These are phyloP conservation scores for Therioaphis trifolii DNA, from an alignment of 2,888 invertebrate species.

Conservation along the genomic window DNA sequence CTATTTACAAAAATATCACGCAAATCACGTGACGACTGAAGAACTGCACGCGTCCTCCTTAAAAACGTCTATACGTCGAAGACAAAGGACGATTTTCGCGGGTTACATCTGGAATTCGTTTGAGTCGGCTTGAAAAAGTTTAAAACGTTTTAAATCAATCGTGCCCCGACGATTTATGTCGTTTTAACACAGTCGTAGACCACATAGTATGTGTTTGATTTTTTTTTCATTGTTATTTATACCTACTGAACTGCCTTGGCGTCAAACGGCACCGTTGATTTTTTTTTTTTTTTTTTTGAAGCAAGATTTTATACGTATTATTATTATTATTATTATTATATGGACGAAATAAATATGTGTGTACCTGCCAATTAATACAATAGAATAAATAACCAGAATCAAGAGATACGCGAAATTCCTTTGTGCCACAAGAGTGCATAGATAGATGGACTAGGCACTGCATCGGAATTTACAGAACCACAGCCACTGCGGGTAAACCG, in stretches of 20 bases:
- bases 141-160: constrained; percentile 11
- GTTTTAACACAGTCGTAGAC: neutral
- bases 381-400: neutral
- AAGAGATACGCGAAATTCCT: constrained; percentile 7
- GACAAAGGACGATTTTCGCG: constrained; percentile 29
- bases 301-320: neutral
- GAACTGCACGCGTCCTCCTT: neutral
- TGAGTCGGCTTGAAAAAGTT: neutral
- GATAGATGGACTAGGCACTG: too few species aligned
- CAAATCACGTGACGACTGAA: neutral
- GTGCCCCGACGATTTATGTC: neutral
- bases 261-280: too few species aligned
- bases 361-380: neutral
- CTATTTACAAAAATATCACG: neutral
- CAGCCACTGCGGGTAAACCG: neutral
- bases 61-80: constrained; percentile 4
- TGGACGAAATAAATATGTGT: neutral
- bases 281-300: too few species aligned
- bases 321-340: too few species aligned
- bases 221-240: neutral
- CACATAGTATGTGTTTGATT: neutral
- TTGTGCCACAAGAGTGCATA: neutral
- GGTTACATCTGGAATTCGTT: constrained; percentile 40
- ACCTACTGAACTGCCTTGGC: neutral
- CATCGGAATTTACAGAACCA: neutral